phyloP scores from a whole-genome alignment of 2,113 vertebrate species.

The Megaceryle maxima region DNA sequence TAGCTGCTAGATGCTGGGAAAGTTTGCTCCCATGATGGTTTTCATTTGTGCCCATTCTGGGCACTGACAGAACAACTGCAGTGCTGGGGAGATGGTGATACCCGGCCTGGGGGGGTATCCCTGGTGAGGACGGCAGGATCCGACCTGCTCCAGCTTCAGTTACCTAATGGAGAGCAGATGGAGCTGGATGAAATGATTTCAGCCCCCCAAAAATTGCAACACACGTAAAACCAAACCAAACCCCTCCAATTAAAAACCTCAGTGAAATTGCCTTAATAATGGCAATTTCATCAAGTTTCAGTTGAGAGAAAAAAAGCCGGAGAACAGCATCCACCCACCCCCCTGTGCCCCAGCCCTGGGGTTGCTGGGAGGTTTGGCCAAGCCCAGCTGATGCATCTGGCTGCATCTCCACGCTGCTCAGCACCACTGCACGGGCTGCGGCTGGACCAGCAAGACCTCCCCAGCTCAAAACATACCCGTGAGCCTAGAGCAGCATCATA shows the following conservation, averaged over 20 bases:
- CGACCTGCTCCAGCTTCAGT: rapidly evolving
- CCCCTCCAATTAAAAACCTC: neutral
- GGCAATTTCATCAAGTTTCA: neutral
- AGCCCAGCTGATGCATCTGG: rapidly evolving
- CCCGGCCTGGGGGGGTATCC: neutral
- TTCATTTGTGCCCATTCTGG: neutral
- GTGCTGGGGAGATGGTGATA: neutral
- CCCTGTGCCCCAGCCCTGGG: neutral
- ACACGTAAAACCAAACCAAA: neutral
- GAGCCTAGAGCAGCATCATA: neutral
- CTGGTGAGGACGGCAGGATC: neutral
- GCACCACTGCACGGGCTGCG: neutral
- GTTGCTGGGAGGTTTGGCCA: neutral
- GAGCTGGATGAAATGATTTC: neutral
- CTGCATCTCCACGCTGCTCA: neutral
- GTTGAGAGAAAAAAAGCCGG: neutral
- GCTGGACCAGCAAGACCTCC: neutral
- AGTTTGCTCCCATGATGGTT: neutral
- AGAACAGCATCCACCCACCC: rapidly evolving
- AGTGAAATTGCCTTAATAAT: neutral
- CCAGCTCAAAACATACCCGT: neutral
- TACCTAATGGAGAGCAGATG: neutral
- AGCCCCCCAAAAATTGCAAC: neutral
- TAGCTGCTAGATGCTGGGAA: neutral
- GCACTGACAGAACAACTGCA: neutral